Conservation (phyloP, 2,113 vertebrate species). For the Catharus bicknelli region DNA sequence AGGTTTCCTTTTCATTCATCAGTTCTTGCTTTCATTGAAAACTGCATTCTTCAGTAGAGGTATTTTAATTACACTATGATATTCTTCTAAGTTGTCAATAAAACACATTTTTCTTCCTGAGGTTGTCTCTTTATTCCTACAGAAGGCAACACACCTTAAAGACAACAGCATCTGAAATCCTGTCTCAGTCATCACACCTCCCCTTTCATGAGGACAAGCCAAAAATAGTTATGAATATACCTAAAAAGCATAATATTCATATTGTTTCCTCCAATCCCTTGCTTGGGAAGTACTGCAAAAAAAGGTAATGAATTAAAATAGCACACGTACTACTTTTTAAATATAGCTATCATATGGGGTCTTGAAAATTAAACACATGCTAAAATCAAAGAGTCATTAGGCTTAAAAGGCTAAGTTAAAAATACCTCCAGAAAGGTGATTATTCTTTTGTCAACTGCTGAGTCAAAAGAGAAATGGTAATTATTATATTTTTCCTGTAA, state of each 20-base stretch:
- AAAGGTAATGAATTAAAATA: neutral
- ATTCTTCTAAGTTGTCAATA: neutral
- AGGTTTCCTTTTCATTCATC: neutral
- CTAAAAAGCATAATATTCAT: neutral
- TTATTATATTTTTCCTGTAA: conserved; percentile 9
- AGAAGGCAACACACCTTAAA: neutral
- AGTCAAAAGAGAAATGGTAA: conserved; percentile 14
- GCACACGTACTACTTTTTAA: neutral
- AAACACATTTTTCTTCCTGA: neutral
- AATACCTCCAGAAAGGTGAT: neutral
- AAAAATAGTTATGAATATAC: neutral
- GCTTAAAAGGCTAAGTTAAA: neutral
- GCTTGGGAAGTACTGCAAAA: neutral
- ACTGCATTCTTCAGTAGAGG: neutral
- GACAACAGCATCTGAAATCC: neutral
- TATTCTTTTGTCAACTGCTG: conserved; percentile 15
- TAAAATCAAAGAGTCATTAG: neutral
- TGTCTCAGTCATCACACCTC: neutral
- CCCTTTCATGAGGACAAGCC: neutral
- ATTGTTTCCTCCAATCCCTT: neutral
- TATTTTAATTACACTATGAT: neutral
- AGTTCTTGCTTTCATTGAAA: neutral
- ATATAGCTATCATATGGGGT: neutral
- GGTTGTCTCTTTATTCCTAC: neutral
- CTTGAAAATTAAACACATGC: neutral